A percentile compares a stretch with the other conserved stretches of the same genome.
Evolutionary conservation across 1,140 invertebrate genomes (phyloP).

Genomic region (Diorhabda elongata): DNA sequence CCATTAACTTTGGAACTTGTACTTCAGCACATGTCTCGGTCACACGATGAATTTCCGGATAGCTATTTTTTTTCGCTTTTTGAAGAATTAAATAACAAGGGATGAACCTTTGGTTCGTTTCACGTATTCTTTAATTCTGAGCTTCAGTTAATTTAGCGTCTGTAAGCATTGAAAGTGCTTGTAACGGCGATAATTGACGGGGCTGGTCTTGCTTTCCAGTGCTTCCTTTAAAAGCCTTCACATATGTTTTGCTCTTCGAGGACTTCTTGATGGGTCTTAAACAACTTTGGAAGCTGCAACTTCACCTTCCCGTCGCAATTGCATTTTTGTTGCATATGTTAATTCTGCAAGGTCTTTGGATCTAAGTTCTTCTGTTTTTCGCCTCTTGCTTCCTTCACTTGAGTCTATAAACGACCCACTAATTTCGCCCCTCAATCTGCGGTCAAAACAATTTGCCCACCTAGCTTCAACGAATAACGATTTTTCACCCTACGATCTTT

Average conservation of each 20-base stretch:
- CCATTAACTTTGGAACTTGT: background rate
- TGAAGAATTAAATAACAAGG: background rate
- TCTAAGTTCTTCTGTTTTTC: background rate
- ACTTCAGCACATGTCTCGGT: background rate
- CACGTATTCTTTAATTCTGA: background rate
- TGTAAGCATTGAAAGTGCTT: background rate
- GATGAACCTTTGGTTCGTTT: background rate
- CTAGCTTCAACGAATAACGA: too few relatives aligned
- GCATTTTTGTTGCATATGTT: background rate
- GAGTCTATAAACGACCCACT: background rate
- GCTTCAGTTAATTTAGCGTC: background rate
- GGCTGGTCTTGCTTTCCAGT: background rate
- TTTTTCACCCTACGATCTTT: too few relatives aligned
- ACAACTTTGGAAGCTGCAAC: background rate
- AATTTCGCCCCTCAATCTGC: too few relatives aligned
- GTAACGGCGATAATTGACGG: too few relatives aligned
- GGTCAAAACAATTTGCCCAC: too few relatives aligned
- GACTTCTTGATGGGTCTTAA: background rate
- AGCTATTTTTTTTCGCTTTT: background rate
- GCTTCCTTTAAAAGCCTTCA: background rate
- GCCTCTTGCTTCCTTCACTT: background rate
- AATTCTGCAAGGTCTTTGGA: background rate
- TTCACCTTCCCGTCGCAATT: background rate
- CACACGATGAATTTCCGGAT: background rate
- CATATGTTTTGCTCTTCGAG: background rate